Evolutionary conservation across 2,888 invertebrate species (phyloP).

Genomic region (Harpalus rufipes): DNA sequence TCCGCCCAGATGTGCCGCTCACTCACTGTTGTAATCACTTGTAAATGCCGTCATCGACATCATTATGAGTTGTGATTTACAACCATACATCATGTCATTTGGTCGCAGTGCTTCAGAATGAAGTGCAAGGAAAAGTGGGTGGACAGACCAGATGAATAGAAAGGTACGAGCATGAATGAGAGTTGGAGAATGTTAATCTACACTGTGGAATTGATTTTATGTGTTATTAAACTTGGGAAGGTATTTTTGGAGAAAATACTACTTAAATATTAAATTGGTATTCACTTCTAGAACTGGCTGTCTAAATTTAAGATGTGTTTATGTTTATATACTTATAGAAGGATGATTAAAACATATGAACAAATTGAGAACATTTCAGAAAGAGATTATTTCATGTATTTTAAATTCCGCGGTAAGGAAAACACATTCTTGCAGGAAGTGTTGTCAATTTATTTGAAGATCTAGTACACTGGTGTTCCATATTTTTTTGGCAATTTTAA

Average conservation of each 20-base stretch:
- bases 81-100: slow-evolving; percentile 33
- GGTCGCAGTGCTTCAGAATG: background rate
- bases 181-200: background rate
- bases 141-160: background rate
- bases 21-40: slow-evolving; percentile 61
- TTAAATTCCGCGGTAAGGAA: too few relatives aligned
- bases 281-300: background rate
- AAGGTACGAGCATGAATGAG: background rate
- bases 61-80: slow-evolving; percentile 61
- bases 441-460: too few relatives aligned
- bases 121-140: background rate
- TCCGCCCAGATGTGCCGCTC: slow-evolving; percentile 65
- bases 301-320: too few relatives aligned
- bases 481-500: too few relatives aligned
- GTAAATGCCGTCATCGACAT: slow-evolving; percentile 66
- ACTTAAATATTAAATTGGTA: background rate
- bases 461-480: too few relatives aligned
- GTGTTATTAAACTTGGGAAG: background rate
- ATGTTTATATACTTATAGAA: background rate
- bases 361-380: background rate
- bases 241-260: background rate
- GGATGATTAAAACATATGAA: background rate
- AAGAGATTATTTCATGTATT: too few relatives aligned
- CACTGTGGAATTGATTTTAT: background rate
- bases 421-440: too few relatives aligned